Base-by-base conservation (phyloP, 1,140 invertebrate species). In the Drosophila jambulina region DNA sequence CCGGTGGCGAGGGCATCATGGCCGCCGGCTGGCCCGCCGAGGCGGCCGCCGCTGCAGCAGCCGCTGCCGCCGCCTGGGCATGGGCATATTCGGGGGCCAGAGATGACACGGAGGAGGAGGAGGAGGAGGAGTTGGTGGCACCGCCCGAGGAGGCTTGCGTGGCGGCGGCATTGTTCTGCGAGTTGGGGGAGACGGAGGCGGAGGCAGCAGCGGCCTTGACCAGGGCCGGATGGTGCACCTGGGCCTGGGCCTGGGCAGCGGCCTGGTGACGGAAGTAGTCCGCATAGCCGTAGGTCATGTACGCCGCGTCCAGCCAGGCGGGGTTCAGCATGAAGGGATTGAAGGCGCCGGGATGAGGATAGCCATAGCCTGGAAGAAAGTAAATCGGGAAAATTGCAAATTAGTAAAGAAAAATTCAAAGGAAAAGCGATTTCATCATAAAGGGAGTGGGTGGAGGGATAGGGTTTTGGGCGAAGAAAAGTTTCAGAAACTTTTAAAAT, bases 241-340 rank as follows among this genome's bases (percentile, higher is more conserved):
- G 67, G 13, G 78, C 87, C 9, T 56, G 53, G 2, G 85, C 85
- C 54, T 72, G 69, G 25, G 87, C 91, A 6, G 91, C 91, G 4
- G 91, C 91, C 75, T 84, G 93, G 54, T 75, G 93, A 68, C 64
- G 93, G 81, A 83, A 93, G 92, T 78, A 94, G 88, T 95, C 96
- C n/a, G 94, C 95, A 93, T 96, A 96, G 5, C 96, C 95, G 85
- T 96, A 96, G 43, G 91, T 92, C 86, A 97, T 94, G 87, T 96
- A 97, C 0, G 96, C 95, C 3, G 96, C 95, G 70, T 97, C 96
- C 56, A 97, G 91, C 96, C 96, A 97, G 12, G 95, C 95, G 0
- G 96, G 95, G 70, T 95, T 96, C 19, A 97, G 85, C 23, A 97
- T 93, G 91, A 96, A 96, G 17, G 95, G 95, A 80, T 95, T 95